Evolutionary conservation across 2,797 vertebrate genomes (phyloP), one percentile per base, ranked within the genome.

Genomic region (Microcaecilia unicolor): DNA sequence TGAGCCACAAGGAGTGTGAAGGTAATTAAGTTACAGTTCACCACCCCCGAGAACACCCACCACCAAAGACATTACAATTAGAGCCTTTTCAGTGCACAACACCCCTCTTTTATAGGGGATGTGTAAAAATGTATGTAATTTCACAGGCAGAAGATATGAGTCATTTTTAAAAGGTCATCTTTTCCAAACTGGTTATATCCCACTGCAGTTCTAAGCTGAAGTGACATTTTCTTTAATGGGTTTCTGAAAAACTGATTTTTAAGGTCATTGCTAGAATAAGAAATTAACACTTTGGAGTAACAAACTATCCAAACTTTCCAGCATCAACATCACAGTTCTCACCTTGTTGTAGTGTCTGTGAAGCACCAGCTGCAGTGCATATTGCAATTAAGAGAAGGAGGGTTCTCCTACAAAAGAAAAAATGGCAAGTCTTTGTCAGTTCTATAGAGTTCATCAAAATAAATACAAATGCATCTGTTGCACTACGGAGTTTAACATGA

Each of bases 371-470:
- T 69, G 78, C 76, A 71, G 80, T 59, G 72, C 92, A 99, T 93
- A 87, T 65, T 80, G 90, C 75, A 73, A 93, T 71, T 70, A 91
- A 83, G 73, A 92, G 72, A 65, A 90, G 76, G 65, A 95, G 53
- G 65, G 74, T 75, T 84, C 84, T 93, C 90, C 95, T 99, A 27
- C 63, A 10, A 61, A 20, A 31, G 21, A 31, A 19, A 24, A 24
- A 19, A 15, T 6, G 6, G 16, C 5, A n/a, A n/a, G n/a, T n/a
- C n/a, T n/a, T n/a, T n/a, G n/a, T n/a, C n/a, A n/a, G n/a, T n/a
- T n/a, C n/a, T n/a, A n/a, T n/a, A n/a, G n/a, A n/a, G n/a, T n/a
- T n/a, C n/a, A n/a, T n/a, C n/a, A n/a, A n/a, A n/a, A n/a, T n/a
- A n/a, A n/a, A n/a, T n/a, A n/a, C n/a, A n/a, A n/a, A n/a, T n/a